Evolutionary conservation across 92 coral and sea anemone genomes (phyloP), one percentile per base, ranked within the genome.

Genomic region (Isaurus tuberculatus): DNA sequence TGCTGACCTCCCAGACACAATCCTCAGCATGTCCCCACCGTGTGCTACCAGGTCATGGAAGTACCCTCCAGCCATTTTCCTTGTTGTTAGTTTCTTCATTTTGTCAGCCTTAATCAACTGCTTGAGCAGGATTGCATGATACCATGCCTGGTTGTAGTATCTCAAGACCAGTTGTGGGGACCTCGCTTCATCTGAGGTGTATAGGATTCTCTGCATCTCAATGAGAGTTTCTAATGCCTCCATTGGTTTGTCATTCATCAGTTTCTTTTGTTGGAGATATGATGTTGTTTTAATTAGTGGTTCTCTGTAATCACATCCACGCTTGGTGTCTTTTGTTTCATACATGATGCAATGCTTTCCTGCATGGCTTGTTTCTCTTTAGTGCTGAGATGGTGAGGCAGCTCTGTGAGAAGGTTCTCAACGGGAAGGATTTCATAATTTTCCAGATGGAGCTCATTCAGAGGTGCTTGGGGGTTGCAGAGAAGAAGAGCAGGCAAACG

Each of bases 331-430:
- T 85, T 89, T 89, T 9, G 81, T 74, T 44, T 28, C 86, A 89
- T 65, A 32, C 80, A 69, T 3, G 70, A 30, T 23, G 58, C 22
- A 8, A 70, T 44, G 25, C 70, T 42, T 26, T 84, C 75, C 43
- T 65, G 70, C 48, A 84, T 19, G n/a, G 79, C 71, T n/a, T 83
- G 58, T 40, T 51, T 46, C 66, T 88, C 88, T 30, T 84, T 37
- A 5, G 9, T 78, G 26, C 25, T 29, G 48, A 84, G 72, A 75
- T 88, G 88, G 29, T 65, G 73, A 74, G 89, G 89, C 16, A 88
- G 79, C 66, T 88, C 91, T 9, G 91, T 51, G 4, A 84, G 94
- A 14, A 81, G 85, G 8, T 92, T 92, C 75, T 88, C 92, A 46
- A 70, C 51, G 0, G 90, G 88, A 19, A 91, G 74, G 26, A 88